Conservation (phyloP, 2,113 vertebrate species). For the Neogale vison region DNA sequence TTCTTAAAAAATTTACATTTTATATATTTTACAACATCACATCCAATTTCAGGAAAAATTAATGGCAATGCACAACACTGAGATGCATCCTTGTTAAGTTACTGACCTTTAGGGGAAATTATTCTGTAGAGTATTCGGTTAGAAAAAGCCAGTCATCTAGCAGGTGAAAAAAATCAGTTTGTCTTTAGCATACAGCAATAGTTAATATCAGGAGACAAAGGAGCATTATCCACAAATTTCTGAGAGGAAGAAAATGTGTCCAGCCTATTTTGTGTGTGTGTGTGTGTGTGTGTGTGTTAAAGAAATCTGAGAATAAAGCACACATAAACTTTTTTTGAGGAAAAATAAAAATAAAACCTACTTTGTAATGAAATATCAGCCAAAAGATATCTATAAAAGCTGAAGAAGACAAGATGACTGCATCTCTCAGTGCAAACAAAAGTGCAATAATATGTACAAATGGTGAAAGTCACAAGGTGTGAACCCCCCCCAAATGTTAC, state of each 20-base stretch:
- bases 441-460: background rate
- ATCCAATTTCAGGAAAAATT: background rate
- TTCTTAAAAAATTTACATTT: background rate
- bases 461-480: background rate
- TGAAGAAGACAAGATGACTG: background rate
- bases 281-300: background rate
- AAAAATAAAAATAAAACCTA: background rate
- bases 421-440: background rate
- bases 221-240: background rate
- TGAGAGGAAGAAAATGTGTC: background rate
- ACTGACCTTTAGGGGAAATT: background rate
- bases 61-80: background rate
- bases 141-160: background rate
- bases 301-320: slow-evolving; percentile 29
- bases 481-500: background rate
- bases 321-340: background rate
- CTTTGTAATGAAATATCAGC: background rate
- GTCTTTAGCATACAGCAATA: background rate
- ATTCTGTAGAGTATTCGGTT: background rate
- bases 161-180: background rate
- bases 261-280: background rate
- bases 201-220: background rate
- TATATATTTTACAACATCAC: background rate
- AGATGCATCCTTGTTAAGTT: background rate
- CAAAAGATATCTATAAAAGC: background rate